phyloP scores from a whole-genome alignment of 2,797 vertebrate genomes.

The Oophaga sylvatica region DNA sequence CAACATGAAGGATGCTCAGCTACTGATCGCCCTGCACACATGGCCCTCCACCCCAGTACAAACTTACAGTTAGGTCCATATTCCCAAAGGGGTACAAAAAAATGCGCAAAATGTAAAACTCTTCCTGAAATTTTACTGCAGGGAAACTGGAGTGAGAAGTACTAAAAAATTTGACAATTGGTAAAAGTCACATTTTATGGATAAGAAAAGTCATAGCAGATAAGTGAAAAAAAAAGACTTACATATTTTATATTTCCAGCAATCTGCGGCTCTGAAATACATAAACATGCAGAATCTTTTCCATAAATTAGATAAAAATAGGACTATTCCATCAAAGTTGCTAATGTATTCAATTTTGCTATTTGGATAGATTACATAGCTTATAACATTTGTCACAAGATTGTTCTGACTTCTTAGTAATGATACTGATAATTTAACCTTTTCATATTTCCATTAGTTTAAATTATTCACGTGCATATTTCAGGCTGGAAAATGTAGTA shows the following conservation, averaged over 20 bases:
- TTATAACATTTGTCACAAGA: constrained; percentile 41
- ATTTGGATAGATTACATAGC: constrained; percentile 38
- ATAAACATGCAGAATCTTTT: constrained; percentile 19
- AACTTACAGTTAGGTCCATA: too few relatives aligned
- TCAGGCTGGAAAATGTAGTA: constrained; percentile 17
- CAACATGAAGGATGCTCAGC: too few relatives aligned
- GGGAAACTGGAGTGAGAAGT: too few relatives aligned
- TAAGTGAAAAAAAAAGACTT: too few relatives aligned
- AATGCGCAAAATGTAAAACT: too few relatives aligned
- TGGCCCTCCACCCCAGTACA: too few relatives aligned
- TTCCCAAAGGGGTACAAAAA: too few relatives aligned
- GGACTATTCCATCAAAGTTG: constrained; percentile 33
- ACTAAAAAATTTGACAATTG: too few relatives aligned
- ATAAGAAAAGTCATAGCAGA: too few relatives aligned
- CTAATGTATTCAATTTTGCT: constrained; percentile 43
- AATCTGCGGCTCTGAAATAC: constrained; percentile 8
- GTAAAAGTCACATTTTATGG: too few relatives aligned
- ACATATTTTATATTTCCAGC: constrained; percentile 20
- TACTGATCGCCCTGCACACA: too few relatives aligned
- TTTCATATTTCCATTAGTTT: constrained; percentile 35
- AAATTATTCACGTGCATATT: constrained; percentile 48
- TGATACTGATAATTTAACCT: constrained; percentile 36
- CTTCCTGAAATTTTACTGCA: too few relatives aligned
- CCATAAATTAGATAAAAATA: constrained; percentile 45
- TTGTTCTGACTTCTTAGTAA: constrained; percentile 29